Evolutionary conservation across 1,140 invertebrate species (phyloP), one percentile per base, ranked within the genome.

Genomic region (Drosophila grimshawi): DNA sequence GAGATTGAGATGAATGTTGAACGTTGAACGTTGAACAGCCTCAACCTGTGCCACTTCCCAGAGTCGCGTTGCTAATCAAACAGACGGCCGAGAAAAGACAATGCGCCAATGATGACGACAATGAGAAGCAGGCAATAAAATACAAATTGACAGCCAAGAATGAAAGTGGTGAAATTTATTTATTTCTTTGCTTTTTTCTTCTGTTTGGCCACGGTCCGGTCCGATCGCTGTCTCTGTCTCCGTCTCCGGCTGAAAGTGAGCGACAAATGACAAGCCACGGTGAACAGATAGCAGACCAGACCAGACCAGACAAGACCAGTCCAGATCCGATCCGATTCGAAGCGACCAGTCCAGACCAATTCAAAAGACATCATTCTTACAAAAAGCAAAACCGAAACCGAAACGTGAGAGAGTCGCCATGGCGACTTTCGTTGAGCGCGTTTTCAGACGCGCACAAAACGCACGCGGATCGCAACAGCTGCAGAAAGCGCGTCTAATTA

Each of bases 161-260:
- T 80, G 76, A 80, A 80, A 80, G 78, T 80, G 76, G 78, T 80
- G 78, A 80, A 80, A 80, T 78, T 80, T 76, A 76, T 78, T 64
- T 77, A 62, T 73, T 62, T 75, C 57, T 71, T 64, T 46, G 33
- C 33, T 68, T 62, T 49, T 71, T 59, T 62, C 45, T 43, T 37
- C 30, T 60, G 51, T 61, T 56, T 62, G 19, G 19, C 19, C 19
- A 46, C 60, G 27, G 49, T 39, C 59, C 49, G 63, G 41, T 33
- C 45, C n/a, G n/a, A 37, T 43, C 51, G 39, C 10, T 37, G 53
- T 35, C 53, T 41, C 27, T 11, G 11, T 6, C 57, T 57, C 52
- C 52, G 37, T 33, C 69, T 59, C 7, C 33, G 39, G 61, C 63
- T 73, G 69, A 74, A 77, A 80, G 64, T 80, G 75, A 80, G 49